Evolutionary conservation across 2,888 invertebrate species (phyloP).

Genomic region (Melinopterus prodromus): DNA sequence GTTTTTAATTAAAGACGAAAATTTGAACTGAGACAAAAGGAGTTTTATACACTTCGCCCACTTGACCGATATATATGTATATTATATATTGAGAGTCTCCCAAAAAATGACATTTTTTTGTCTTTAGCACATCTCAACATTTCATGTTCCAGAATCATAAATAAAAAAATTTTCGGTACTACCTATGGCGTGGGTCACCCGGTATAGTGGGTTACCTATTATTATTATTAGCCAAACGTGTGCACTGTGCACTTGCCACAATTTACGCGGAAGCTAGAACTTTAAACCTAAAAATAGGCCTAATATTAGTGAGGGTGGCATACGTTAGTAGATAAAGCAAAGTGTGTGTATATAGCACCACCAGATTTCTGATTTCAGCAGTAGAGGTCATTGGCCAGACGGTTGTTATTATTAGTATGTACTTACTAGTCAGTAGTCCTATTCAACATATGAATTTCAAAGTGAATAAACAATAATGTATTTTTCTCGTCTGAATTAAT

Average conservation of each 20-base stretch:
- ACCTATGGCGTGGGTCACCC: too few relatives aligned
- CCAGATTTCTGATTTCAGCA: neutral
- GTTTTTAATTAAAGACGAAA: too few relatives aligned
- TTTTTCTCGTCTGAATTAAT: too few relatives aligned
- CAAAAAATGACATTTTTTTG: too few relatives aligned
- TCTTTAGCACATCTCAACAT: too few relatives aligned
- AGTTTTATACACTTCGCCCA: too few relatives aligned
- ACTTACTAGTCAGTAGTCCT: neutral
- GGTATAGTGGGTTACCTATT: neutral
- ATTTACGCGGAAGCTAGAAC: neutral
- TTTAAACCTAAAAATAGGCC: neutral
- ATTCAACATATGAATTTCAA: neutral
- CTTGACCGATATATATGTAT: too few relatives aligned
- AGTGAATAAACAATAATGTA: neutral
- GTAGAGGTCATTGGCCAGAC: neutral
- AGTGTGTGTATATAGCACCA: neutral
- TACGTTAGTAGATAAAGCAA: neutral
- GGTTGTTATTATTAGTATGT: neutral
- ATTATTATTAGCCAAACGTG: neutral
- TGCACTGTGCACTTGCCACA: neutral
- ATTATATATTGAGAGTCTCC: too few relatives aligned
- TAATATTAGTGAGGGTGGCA: neutral
- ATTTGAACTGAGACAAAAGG: too few relatives aligned
- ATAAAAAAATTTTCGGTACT: too few relatives aligned
- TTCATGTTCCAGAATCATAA: too few relatives aligned